Base-by-base conservation (phyloP, 2,797 vertebrate genomes). In the Philypnodon macrostomus region DNA sequence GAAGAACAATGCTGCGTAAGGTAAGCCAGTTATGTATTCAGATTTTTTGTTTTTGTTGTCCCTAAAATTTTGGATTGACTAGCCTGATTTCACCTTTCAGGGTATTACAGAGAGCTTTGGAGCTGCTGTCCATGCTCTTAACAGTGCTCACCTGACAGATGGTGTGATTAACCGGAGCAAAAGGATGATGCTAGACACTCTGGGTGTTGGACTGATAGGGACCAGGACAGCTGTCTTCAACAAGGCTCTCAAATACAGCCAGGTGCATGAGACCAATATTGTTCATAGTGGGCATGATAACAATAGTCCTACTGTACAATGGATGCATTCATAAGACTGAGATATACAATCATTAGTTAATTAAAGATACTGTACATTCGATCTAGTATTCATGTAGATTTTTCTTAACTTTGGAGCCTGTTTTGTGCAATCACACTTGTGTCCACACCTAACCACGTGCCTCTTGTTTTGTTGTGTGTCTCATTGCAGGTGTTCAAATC, bases 181-280 rank as follows among this genome's bases (percentile, higher is more conserved):
- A 64, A 77, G 93, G 68, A 97, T 98, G 96, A 94, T 98, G 83
- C 85, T 98, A 70, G 95, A 98, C 70, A 92, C 92, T 0, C 87
- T 97, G 40, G 95, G 95, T 1, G 94, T 94, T 2, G 95, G 94
- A 0, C 75, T 96, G 36, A 79, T 95, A 45, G 96, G 95, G 50
- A 92, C 90, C 63, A 85, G 59, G 39, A 96, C 93, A 0, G 83
- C 88, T 9, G 93, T 96, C 75, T 97, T 92, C 75, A 87, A 89
- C 55, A 93, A 90, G 76, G 90, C 79, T 54, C 83, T 89, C 7
- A 69, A 86, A 29, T 93, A 93, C 72, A 93, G 94, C 70, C 91
- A 94, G 86, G 94, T 97, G 91, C 10, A n/a, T 18, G 21, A 23
- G 6, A 3, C 21, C 6, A 6, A 23, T n/a, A n/a, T n/a, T n/a